Evolutionary conservation across 2,888 invertebrate species (phyloP).

Genomic region (Helleia helle): DNA sequence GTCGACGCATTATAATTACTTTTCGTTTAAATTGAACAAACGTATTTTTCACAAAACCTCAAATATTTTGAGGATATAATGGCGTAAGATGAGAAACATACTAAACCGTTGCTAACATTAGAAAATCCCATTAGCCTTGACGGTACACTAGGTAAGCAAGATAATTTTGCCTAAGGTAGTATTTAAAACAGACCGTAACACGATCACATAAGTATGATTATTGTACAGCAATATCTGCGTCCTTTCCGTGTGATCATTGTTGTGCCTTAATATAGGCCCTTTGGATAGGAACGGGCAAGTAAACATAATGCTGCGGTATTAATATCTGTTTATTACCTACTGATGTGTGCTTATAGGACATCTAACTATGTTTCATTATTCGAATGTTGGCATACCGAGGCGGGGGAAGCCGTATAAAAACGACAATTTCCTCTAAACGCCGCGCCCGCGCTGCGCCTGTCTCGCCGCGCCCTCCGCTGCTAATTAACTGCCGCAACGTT

Average conservation of each 20-base stretch:
- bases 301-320: constrained; percentile 34
- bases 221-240: constrained; percentile 2
- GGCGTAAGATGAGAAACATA: constrained; percentile 15
- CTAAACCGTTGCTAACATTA: constrained; percentile 19
- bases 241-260: constrained; percentile 12
- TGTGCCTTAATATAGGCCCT: constrained; percentile 20
- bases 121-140: constrained; percentile 19
- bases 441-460: constrained; percentile 69
- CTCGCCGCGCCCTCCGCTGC: constrained; percentile 60
- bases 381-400: constrained; percentile 43
- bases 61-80: no score
- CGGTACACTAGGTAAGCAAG: constrained; percentile 13
- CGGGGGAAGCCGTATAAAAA: constrained; percentile 67
- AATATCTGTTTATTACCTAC: constrained; percentile 60
- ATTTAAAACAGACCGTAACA: not conserved
- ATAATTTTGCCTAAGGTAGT: not conserved
- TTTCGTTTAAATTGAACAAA: no score
- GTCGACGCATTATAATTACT: no score
- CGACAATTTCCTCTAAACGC: constrained; percentile 71
- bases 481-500: constrained; percentile 71
- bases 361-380: constrained; percentile 66
- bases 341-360: constrained; percentile 63
- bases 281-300: constrained; percentile 17
- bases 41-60: no score
- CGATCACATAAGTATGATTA: constrained; percentile 7